Conservation (phyloP, 2,888 invertebrate genomes). For the Synanthedon formicaeformis region DNA sequence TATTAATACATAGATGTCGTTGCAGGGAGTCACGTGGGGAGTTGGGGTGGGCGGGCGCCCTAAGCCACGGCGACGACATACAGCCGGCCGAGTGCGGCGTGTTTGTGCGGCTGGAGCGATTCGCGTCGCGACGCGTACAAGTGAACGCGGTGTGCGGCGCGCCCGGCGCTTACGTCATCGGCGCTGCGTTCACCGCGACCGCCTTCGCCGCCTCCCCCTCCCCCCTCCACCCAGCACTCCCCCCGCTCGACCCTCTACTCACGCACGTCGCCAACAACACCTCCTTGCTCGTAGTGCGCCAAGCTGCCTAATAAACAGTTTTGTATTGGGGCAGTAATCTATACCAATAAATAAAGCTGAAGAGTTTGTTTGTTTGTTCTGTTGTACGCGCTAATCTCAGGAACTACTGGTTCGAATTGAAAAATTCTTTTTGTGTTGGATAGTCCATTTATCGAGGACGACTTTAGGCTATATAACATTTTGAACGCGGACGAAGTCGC, state of each 20-base stretch:
- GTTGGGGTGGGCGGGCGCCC: conserved; percentile 58
- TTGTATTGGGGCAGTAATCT: no score
- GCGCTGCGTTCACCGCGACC: conserved; percentile 67
- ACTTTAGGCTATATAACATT: no score
- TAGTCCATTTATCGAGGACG: no score
- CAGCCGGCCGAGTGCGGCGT: conserved; percentile 46
- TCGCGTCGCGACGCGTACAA: conserved; percentile 64
- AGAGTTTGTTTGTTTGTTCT: no score
- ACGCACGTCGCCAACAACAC: conserved; percentile 35
- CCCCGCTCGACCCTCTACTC: neutral
- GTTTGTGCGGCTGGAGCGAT: conserved; percentile 56
- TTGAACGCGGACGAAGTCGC: no score
- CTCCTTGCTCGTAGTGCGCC: conserved; percentile 47
- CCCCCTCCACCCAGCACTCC: conserved; percentile 10
- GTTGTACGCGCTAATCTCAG: no score
- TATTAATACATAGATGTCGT: conserved; percentile 1
- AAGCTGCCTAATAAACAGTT: conserved; percentile 9
- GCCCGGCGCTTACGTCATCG: conserved; percentile 77
- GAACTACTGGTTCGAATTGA: no score
- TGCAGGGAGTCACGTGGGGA: conserved; percentile 39
- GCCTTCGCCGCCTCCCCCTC: conserved; percentile 17
- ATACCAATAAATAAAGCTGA: no score
- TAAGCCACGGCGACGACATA: conserved; percentile 45
- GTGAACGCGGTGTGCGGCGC: conserved; percentile 73
- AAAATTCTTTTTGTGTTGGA: no score